Conservation (phyloP, 2,888 invertebrate genomes). For the Cheilosia pagana region DNA sequence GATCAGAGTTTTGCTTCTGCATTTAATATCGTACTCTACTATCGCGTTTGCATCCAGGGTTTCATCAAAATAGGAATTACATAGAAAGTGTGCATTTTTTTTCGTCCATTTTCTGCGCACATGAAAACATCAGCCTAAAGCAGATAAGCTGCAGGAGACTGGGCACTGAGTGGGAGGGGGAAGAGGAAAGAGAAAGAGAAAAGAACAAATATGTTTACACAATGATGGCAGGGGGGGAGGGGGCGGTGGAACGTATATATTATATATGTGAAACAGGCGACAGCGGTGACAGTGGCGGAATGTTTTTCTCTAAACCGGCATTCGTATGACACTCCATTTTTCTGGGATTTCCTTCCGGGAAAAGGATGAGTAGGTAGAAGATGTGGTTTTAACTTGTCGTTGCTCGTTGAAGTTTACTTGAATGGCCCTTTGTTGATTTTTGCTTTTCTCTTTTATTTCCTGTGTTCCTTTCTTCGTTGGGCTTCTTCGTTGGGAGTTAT, state of each 20-base stretch:
- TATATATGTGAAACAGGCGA: constrained; percentile 10
- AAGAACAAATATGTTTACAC: constrained; percentile 39
- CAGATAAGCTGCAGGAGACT: neutral
- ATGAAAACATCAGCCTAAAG: constrained; percentile 24
- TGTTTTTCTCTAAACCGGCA: constrained; percentile 55
- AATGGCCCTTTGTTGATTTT: constrained; percentile 67
- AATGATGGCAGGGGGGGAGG: neutral
- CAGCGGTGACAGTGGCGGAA: constrained; percentile 55
- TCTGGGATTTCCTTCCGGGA: constrained; percentile 71
- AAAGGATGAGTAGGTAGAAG: constrained; percentile 56
- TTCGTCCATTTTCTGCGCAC: neutral
- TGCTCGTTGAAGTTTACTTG: constrained; percentile 64
- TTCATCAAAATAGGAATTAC: constrained; percentile 37
- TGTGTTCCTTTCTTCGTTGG: constrained; percentile 50
- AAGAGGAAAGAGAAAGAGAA: neutral
- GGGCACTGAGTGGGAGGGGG: too few species aligned
- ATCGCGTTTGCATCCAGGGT: constrained; percentile 5
- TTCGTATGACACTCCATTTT: constrained; percentile 67
- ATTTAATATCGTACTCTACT: constrained; percentile 26
- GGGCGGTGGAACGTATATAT: neutral
- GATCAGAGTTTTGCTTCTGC: constrained; percentile 55
- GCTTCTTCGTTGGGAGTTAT: constrained; percentile 33
- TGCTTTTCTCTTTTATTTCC: constrained; percentile 62
- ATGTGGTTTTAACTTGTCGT: constrained; percentile 60
- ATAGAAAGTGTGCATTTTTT: neutral